phyloP scores from a whole-genome alignment of 2,797 vertebrate genomes.

The Rhadinocentrus ornatus region DNA sequence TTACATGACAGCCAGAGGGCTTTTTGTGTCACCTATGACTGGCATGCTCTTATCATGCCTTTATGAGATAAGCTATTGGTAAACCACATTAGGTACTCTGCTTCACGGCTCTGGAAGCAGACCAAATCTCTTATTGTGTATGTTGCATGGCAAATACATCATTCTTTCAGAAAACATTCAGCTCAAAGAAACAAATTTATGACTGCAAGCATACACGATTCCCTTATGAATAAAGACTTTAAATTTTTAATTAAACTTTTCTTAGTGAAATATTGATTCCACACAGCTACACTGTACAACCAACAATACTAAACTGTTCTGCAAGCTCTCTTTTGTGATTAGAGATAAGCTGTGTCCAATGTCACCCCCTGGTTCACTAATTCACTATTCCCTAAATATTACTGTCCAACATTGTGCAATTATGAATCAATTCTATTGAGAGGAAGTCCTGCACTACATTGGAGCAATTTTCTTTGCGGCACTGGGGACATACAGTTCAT shows the following conservation, averaged over 20 bases:
- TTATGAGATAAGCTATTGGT: slow-evolving; percentile 19
- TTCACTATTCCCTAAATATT: not conserved
- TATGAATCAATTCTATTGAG: not conserved
- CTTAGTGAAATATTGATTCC: not conserved
- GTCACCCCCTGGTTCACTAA: not conserved
- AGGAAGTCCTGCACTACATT: not conserved
- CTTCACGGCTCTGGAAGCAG: slow-evolving; percentile 13
- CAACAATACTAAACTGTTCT: not conserved
- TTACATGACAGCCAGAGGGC: slow-evolving; percentile 20
- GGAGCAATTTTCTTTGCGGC: not conserved
- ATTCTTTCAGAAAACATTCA: slow-evolving; percentile 25
- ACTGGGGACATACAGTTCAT: not conserved
- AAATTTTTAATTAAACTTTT: not conserved
- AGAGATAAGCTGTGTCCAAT: not conserved
- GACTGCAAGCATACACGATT: not conserved
- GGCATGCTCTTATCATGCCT: slow-evolving; percentile 16
- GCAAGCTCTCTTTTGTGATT: not conserved
- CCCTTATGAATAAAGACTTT: not conserved
- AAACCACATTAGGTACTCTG: slow-evolving; percentile 11
- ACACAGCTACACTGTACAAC: not conserved
- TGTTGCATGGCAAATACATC: slow-evolving; percentile 62
- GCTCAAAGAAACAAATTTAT: not conserved
- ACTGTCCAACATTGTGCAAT: not conserved
- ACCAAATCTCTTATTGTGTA: slow-evolving; percentile 16
- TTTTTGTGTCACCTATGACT: slow-evolving; percentile 10